A percentile compares a stretch with the other conserved stretches of the same genome.
Conservation (phyloP, 1,140 invertebrate species). For the Micrasema longulum region DNA sequence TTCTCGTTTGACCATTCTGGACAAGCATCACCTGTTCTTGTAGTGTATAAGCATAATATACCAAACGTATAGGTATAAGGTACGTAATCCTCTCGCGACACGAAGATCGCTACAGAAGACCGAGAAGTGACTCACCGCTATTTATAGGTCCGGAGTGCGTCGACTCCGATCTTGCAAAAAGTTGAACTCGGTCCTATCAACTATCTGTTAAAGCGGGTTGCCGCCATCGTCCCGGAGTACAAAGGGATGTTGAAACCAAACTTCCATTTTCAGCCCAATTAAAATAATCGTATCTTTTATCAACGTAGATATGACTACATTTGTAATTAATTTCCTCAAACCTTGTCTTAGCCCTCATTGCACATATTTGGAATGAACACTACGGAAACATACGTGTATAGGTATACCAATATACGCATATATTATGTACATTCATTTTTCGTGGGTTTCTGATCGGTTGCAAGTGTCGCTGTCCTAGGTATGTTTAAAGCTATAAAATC, state of each 20-base stretch:
- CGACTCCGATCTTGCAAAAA: constrained; percentile 46
- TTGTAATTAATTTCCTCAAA: not conserved
- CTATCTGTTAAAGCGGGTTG: not conserved
- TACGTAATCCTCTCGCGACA: constrained; percentile 29
- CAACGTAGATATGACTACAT: not conserved
- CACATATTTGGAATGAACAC: constrained; percentile 2
- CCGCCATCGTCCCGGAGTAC: not conserved
- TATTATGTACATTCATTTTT: no score
- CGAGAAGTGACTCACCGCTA: constrained; percentile 47
- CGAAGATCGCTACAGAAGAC: constrained; percentile 18
- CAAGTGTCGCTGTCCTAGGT: not conserved
- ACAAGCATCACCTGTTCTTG: constrained; percentile 27
- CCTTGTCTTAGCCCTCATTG: constrained; percentile 15
- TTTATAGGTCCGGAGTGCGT: constrained; percentile 40
- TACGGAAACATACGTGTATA: not conserved
- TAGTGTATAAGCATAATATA: no score
- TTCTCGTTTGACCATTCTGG: not conserved
- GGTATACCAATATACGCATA: no score
- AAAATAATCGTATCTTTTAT: not conserved
- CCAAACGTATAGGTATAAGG: no score
- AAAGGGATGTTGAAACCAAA: constrained; percentile 10
- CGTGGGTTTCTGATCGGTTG: not conserved
- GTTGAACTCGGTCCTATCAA: constrained; percentile 32
- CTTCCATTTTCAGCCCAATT: not conserved
- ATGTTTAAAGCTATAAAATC: not conserved